Evolutionary conservation across 2,888 invertebrate genomes (phyloP).

Genomic region (Sycophila texana): DNA sequence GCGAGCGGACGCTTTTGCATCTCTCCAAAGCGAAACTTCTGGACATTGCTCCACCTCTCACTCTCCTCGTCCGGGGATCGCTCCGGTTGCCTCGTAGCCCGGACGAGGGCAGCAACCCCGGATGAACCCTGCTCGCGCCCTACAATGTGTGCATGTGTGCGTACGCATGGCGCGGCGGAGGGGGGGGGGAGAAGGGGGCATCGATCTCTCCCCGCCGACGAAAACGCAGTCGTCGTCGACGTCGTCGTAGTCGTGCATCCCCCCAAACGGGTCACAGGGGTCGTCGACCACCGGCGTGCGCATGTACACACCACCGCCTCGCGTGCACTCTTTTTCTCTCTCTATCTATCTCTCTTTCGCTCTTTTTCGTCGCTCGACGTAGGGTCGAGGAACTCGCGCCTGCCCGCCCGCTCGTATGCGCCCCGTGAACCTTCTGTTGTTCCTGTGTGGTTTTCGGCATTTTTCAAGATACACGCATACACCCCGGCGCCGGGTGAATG

Average conservation of each 20-base stretch:
- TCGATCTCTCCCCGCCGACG: conserved; percentile 69
- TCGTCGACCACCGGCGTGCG: conserved; percentile 67
- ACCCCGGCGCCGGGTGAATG: neutral
- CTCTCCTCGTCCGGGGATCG: neutral
- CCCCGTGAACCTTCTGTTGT: neutral
- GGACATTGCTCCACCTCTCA: neutral
- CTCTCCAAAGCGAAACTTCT: conserved; percentile 1
- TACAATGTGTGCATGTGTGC: conserved; percentile 50
- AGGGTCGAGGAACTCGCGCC: neutral
- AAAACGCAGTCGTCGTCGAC: conserved; percentile 13
- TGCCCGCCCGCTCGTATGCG: neutral
- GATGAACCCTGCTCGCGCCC: conserved; percentile 67
- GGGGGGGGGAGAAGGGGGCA: conserved; percentile 62
- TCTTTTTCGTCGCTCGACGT: neutral
- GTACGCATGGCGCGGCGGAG: conserved; percentile 56
- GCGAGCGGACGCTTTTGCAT: neutral
- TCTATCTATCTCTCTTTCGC: neutral
- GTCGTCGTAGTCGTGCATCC: conserved; percentile 58
- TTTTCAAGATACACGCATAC: neutral
- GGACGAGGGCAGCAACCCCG: conserved; percentile 74
- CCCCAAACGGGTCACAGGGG: conserved; percentile 69
- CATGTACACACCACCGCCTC: conserved; percentile 51
- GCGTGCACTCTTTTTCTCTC: neutral
- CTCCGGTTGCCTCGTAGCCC: conserved; percentile 60
- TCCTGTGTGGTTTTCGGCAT: too few relatives aligned